Base-by-base conservation (phyloP, 35 echinoderm and acorn worm genomes). In the Ptychodera flava region DNA sequence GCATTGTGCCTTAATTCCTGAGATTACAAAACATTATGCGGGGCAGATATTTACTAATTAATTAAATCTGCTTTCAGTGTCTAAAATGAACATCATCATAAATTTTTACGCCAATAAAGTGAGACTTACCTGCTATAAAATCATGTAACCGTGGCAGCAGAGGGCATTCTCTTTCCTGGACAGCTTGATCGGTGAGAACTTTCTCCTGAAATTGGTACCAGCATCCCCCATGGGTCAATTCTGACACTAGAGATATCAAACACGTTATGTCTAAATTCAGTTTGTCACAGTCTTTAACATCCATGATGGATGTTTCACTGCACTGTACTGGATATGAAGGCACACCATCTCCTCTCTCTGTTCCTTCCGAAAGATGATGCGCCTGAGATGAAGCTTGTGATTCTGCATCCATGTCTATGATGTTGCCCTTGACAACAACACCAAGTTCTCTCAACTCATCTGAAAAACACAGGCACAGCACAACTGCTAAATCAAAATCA, bases 241-340 rank as follows among this genome's bases (percentile, higher is more conserved):
- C 94, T 0, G 94, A 93, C 0, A 97, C 94, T 78, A 97, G 77
- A 2, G 94, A 91, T 77, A 97, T 93, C 86, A 97, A 77, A 15
- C 91, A 93, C 1, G 94, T 97, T 10, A 97, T 91, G 38, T 97
- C 94, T 86, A 97, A 31, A 78, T 97, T 97, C 0, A 93, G 86
- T 31, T 64, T 64, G 22, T 64, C 45, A 64, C 45, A 64, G 6
- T 64, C 45, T 22, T 64, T 64, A 22, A 22, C 22, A 12, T 6
- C 22, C 22, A 12, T 22, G 6, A 64, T 64, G 45, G 45, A 64
- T 12, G 22, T 22, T 64, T 64, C 45, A 12, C 22, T 6, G n/a
- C n/a, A n/a, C 22, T 64, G 45, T 22, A 6, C 6, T 64, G 45
- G 22, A 6, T 12, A 64, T 64, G 45, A 12, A 6, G 6, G 6